phyloP scores from a whole-genome alignment of 2,888 invertebrate genomes.

The Drosophila prostipennis region DNA sequence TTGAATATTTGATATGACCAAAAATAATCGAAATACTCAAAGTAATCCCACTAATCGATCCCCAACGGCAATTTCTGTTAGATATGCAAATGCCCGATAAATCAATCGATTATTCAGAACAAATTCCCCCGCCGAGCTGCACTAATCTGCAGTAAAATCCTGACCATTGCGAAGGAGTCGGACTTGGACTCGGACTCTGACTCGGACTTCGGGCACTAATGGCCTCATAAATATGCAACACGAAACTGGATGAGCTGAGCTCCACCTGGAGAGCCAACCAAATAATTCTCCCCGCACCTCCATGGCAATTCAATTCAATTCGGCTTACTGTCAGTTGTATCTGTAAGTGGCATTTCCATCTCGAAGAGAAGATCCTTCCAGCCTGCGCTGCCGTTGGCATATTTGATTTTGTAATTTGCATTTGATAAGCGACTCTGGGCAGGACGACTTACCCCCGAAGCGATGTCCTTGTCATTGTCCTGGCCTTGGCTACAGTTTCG shows the following conservation, averaged over 20 bases:
- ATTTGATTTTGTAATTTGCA: constrained; percentile 75
- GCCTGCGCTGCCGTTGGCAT: constrained; percentile 60
- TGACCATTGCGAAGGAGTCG: constrained; percentile 4
- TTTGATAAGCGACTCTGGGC: constrained; percentile 63
- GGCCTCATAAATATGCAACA: constrained; percentile 43
- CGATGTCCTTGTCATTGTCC: constrained; percentile 47
- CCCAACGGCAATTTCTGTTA: too few species aligned
- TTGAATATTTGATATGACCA: too few species aligned
- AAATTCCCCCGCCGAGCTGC: constrained; percentile 6
- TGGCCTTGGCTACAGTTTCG: constrained; percentile 24
- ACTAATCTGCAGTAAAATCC: constrained; percentile 20
- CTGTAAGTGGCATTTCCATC: constrained; percentile 35
- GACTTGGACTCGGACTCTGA: too few species aligned
- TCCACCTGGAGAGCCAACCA: not conserved
- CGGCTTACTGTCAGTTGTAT: constrained; percentile 40
- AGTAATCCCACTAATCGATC: not conserved
- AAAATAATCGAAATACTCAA: not conserved
- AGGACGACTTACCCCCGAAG: constrained; percentile 35
- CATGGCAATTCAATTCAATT: constrained; percentile 71
- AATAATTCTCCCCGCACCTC: constrained; percentile 4
- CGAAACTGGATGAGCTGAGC: not conserved
- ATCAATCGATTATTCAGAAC: constrained; percentile 9
- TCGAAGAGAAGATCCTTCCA: constrained; percentile 17
- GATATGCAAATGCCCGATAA: constrained; percentile 11
- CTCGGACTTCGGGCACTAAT: constrained; percentile 6